Evolutionary conservation across 2,888 invertebrate species (phyloP), one percentile per base, ranked within the genome.

Genomic region (Orthosia gothica): DNA sequence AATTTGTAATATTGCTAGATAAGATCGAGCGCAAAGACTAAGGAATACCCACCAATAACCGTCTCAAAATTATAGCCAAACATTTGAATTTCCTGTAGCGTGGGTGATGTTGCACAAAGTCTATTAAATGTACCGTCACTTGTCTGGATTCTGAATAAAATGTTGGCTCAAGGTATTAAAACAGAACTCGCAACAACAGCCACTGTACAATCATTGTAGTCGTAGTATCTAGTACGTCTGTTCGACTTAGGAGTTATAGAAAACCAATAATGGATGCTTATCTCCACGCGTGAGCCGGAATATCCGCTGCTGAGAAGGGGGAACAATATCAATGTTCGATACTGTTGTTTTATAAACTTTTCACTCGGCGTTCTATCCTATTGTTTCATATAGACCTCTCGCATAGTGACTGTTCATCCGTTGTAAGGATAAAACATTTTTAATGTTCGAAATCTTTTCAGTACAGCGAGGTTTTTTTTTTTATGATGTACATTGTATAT

Each of bases 1-100:
- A 79, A 83, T 70, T 81, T 79, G 62, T 57, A n/a, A 49, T 73
- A 79, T 67, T 23, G 63, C 23, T 73, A 52, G 62, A 83, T 72
- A 66, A 79, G 54, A 83, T 58, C 65, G 20, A 49, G 55, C 61
- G 79, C 61, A 49, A 68, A 80, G 26, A 66, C 23, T 55, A 45
- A 23, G 49, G 26, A 49, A 57, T 61, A 61, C 26, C 58, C 59
- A 49, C 16, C n/a, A 55, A 64, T 52, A 55, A 67, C 54, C 45
- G 50, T 75, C 54, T 50, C 20, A 13, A 23, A 49, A 70, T 54
- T 59, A 68, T 59, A 78, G 45, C 32, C 54, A 55, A 59, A 58
- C 40, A 64, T 64, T 67, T 26, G 59, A 70, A 52, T 57, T 67
- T 18, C 40, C n/a, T 55, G 18, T 18, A 45, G 47, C 23, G 58